Conservation (phyloP, 2,888 invertebrate species). For the Drosophila paramelanica region DNA sequence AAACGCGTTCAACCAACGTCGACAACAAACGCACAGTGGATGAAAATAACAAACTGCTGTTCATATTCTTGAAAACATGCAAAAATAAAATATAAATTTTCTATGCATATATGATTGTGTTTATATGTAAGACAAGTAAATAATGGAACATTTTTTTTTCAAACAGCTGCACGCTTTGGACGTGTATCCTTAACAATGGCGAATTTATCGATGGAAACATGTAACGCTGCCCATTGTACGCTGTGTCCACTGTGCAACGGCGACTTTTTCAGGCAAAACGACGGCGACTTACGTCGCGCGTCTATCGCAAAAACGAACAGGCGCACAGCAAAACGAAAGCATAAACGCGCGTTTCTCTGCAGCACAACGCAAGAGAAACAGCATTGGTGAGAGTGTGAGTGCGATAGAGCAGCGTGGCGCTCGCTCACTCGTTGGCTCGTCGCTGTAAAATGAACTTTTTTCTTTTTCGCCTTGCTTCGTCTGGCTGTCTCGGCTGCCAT, state of each 20-base stretch:
- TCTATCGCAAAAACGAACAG: slow-evolving; percentile 85
- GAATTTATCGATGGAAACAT: slow-evolving; percentile 5
- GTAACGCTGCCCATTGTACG: slow-evolving; percentile 15
- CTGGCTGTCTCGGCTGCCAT: slow-evolving; percentile 30
- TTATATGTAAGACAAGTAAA: slow-evolving; percentile 2
- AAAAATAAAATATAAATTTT: slow-evolving; percentile 17
- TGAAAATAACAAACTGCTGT: slow-evolving; percentile 17
- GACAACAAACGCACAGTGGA: slow-evolving; percentile 53
- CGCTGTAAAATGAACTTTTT: slow-evolving; percentile 34
- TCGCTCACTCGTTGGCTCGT: slow-evolving; percentile 15
- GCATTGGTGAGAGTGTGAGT: background rate
- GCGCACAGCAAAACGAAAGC: slow-evolving; percentile 65
- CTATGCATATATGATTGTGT: background rate
- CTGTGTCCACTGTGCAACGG: slow-evolving; percentile 63
- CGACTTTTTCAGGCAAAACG: slow-evolving; percentile 76
- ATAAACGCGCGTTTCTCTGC: slow-evolving; percentile 15
- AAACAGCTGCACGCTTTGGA: background rate
- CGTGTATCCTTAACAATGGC: background rate
- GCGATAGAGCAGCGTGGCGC: slow-evolving; percentile 25
- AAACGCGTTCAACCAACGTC: slow-evolving; percentile 61
- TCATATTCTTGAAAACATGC: slow-evolving; percentile 2
- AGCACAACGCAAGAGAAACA: slow-evolving; percentile 13
- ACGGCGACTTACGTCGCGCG: slow-evolving; percentile 83
- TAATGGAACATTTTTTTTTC: slow-evolving; percentile 10
- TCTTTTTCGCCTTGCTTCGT: slow-evolving; percentile 25